Evolutionary conservation across 2,888 invertebrate genomes (phyloP).

Genomic region (Erannis defoliaria): DNA sequence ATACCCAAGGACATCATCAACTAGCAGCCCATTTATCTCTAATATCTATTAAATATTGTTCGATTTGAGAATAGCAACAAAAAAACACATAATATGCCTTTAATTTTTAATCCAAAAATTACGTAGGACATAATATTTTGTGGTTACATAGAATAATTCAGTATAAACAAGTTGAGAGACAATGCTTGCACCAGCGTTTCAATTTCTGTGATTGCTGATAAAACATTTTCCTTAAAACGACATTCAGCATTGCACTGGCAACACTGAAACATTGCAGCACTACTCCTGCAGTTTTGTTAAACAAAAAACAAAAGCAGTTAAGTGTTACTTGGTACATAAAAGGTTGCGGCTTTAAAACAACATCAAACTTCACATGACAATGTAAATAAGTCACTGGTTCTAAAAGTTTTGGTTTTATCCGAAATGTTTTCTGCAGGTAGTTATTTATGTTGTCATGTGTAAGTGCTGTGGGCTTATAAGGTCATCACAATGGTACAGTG

Average conservation of each 20-base stretch:
- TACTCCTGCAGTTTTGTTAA: conserved; percentile 65
- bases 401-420: conserved; percentile 17
- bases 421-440: conserved; percentile 32
- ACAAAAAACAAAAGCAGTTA: conserved; percentile 70
- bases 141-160: conserved; percentile 84
- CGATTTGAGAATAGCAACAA: neutral
- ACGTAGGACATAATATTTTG: conserved; percentile 84
- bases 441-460: conserved; percentile 70
- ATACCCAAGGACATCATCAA: too few species aligned
- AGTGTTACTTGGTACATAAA: conserved; percentile 68
- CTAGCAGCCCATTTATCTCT: too few species aligned
- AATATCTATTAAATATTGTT: too few species aligned
- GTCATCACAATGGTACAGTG: conserved; percentile 81
- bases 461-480: conserved; percentile 63
- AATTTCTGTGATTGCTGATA: conserved; percentile 67
- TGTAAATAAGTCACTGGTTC: conserved; percentile 53
- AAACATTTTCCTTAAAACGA: conserved; percentile 72
- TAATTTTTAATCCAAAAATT: conserved; percentile 83
- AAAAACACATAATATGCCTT: conserved; percentile 54
- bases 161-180: conserved; percentile 81
- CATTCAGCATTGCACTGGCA: conserved; percentile 62
- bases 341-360: conserved; percentile 61
- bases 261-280: conserved; percentile 60
- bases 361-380: conserved; percentile 71
- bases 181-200: conserved; percentile 75